Percentiles rank a stretch among this genome's conserved stretches.
phyloP scores from a whole-genome alignment of 1,140 invertebrate species.

The Stegodyphus mimosarum region DNA sequence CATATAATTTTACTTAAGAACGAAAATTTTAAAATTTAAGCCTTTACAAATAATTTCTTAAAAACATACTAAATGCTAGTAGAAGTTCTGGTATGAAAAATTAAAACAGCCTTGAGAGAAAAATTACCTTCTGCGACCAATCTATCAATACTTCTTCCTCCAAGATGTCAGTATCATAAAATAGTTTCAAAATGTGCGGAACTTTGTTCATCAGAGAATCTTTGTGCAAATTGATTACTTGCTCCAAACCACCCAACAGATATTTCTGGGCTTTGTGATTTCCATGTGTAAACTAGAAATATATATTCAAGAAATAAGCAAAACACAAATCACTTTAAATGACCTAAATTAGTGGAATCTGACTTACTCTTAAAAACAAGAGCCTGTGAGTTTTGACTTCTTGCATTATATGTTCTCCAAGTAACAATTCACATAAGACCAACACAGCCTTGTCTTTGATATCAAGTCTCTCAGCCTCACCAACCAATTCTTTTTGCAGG shows the following conservation, averaged over 20 bases:
- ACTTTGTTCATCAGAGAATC: slow-evolving; percentile 86
- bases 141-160: slow-evolving; percentile 94
- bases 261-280: slow-evolving; percentile 94
- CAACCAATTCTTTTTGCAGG: slow-evolving; percentile 84
- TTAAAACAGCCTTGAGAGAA: too few species aligned
- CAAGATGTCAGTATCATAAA: slow-evolving; percentile 95
- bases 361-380: slow-evolving; percentile 72
- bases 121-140: slow-evolving; percentile 88
- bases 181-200: slow-evolving; percentile 88
- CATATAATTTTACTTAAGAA: too few species aligned
- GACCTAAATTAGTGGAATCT: slow-evolving; percentile 71
- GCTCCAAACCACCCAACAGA: slow-evolving; percentile 94
- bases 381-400: slow-evolving; percentile 74
- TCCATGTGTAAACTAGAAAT: slow-evolving; percentile 85
- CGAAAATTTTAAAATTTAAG: too few species aligned
- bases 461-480: slow-evolving; percentile 95
- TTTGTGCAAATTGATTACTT: slow-evolving; percentile 87
- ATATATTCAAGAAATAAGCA: background rate
- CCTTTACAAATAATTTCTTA: too few species aligned
- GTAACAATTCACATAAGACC: slow-evolving; percentile 91
- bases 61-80: too few species aligned
- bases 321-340: slow-evolving; percentile 68
- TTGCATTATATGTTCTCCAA: slow-evolving; percentile 83
- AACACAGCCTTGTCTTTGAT: slow-evolving; percentile 93
- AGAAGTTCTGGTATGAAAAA: too few species aligned